Base-by-base conservation (phyloP, 2,888 invertebrate species). In the Spilosoma lubricipeda region DNA sequence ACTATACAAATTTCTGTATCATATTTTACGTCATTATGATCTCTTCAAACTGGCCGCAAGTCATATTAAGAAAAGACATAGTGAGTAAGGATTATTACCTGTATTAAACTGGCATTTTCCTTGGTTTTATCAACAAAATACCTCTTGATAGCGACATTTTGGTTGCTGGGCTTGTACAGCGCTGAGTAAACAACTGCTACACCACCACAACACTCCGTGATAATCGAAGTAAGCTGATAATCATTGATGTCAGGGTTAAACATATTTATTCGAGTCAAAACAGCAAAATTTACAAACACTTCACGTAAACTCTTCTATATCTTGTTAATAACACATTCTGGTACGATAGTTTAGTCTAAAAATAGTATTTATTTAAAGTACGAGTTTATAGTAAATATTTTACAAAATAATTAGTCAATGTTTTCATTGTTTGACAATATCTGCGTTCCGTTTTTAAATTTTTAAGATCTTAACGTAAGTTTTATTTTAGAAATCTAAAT, bases 101-200 rank as follows among this genome's bases (percentile, higher is more conserved):
- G 96, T 85, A 97, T 96, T 81, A 97, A 91, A 87, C 92, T 94
- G 18, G 96, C 96, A 84, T 97, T 97, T 78, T 95, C 95, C 84
- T 96, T 97, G 30, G 96, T 96, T 87, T 96, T 97, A 86, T 98
- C 98, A 90, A 98, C 96, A 87, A 97, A 97, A 91, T 97, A 98
- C 87, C 97, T 97, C 88, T 98, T 98, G 52, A 98, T 93, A 7
- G 98, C 97, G 73, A 98, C 97, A 93, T 97, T 96, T 80, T 97
- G 96, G 75, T 96, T 96, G 71, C 96, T 97, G 15, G 97, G 96
- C 79, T 96, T 95, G 90, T 97, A 97, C 80, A 97, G 96, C 23
- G 97, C 97, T 70, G 98, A 96, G 88, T 97, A 97, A 36, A 98
- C 97, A 4, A 97, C 96, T 18, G 97, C 97, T 79, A 96, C 96